phyloP scores from a whole-genome alignment of 2,888 invertebrate species.

The Conistra vaccinii region DNA sequence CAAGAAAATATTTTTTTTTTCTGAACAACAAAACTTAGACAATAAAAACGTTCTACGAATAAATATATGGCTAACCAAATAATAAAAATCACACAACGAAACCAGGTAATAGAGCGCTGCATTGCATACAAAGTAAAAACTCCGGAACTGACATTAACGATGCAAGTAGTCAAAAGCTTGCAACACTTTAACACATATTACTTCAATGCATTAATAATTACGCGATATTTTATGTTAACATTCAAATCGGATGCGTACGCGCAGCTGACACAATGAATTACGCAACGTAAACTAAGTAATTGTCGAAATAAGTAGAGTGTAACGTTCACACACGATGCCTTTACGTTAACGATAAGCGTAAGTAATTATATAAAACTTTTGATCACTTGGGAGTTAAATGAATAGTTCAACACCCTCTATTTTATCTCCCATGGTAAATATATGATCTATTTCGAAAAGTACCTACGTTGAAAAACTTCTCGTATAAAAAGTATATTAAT shows the following conservation, averaged over 20 bases:
- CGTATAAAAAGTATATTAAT: no score
- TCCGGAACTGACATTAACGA: slow-evolving; percentile 56
- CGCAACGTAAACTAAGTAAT: slow-evolving; percentile 70
- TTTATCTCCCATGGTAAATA: background rate
- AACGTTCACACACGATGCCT: slow-evolving; percentile 81
- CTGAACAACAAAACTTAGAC: background rate
- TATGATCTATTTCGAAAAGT: no score
- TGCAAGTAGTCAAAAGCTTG: slow-evolving; percentile 50
- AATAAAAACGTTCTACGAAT: background rate
- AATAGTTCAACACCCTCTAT: background rate
- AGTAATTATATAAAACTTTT: slow-evolving; percentile 52
- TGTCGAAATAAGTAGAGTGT: slow-evolving; percentile 81
- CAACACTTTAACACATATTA: slow-evolving; percentile 55
- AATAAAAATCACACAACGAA: slow-evolving; percentile 13
- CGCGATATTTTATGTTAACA: slow-evolving; percentile 56
- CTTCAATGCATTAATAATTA: slow-evolving; percentile 49
- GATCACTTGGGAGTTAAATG: background rate
- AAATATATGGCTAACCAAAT: background rate
- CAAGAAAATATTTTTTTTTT: no score
- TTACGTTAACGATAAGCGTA: slow-evolving; percentile 60
- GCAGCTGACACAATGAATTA: slow-evolving; percentile 69
- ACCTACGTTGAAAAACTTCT: no score
- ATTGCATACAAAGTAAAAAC: slow-evolving; percentile 47
- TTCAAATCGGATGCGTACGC: slow-evolving; percentile 66
- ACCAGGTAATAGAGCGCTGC: slow-evolving; percentile 10